Conservation (phyloP, 2,113 vertebrate genomes). For the Desmodus rotundus region DNA sequence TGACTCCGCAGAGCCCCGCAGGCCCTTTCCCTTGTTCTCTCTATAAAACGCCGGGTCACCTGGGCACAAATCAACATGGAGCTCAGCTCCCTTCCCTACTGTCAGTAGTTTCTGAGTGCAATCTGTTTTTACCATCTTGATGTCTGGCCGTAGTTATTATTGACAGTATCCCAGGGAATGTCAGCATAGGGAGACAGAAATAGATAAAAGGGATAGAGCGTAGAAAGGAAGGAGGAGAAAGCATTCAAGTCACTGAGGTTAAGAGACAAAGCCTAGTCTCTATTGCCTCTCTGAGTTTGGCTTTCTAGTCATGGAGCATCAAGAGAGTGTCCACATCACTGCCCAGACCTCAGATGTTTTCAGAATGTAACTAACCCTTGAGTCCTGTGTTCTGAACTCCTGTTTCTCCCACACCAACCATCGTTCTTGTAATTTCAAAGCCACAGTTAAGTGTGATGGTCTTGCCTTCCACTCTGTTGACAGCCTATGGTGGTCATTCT, state of each 20-base stretch:
- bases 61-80: neutral
- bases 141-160: neutral
- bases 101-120: neutral
- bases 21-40: neutral
- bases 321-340: neutral
- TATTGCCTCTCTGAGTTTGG: neutral
- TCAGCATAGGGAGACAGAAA: neutral
- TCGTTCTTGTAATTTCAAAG: neutral
- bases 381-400: neutral
- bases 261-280: neutral
- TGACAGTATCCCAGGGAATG: neutral
- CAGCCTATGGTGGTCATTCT: rapidly evolving
- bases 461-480: neutral
- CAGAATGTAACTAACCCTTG: neutral
- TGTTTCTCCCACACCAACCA: neutral
- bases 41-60: neutral
- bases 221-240: neutral
- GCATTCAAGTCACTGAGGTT: neutral
- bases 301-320: neutral
- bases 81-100: neutral
- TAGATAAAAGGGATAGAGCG: neutral
- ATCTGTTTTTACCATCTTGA: neutral
- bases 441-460: neutral
- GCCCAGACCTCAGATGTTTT: neutral
- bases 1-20: neutral